phyloP scores from a whole-genome alignment of 1,140 invertebrate species.

The Hypothenemus hampei region DNA sequence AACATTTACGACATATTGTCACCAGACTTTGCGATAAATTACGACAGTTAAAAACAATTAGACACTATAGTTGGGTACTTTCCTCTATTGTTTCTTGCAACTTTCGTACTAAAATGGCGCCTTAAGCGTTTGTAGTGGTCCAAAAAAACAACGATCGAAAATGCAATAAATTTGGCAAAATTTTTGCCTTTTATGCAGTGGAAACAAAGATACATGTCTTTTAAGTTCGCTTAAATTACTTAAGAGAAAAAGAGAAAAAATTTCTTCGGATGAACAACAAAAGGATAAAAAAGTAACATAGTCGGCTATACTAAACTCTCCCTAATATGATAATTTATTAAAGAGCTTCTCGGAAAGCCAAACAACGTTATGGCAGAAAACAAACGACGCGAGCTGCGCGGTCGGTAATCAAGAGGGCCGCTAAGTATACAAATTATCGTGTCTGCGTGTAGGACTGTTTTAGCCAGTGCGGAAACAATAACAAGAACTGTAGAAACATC shows the following conservation, averaged over 20 bases:
- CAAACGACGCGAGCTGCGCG: slow-evolving; percentile 3
- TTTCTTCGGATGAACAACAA: not conserved
- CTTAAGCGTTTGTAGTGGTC: not conserved
- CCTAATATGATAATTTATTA: slow-evolving; percentile 9
- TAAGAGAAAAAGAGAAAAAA: not conserved
- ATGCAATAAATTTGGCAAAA: not conserved
- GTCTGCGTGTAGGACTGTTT: slow-evolving; percentile 4
- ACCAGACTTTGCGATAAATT: not conserved
- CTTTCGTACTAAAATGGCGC: too few relatives aligned
- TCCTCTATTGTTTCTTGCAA: too few relatives aligned
- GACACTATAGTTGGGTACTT: too few relatives aligned
- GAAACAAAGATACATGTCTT: not conserved
- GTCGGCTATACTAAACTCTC: not conserved
- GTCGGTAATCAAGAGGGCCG: slow-evolving; percentile 21
- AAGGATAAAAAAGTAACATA: not conserved
- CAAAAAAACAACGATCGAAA: not conserved
- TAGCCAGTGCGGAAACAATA: slow-evolving; percentile 7
- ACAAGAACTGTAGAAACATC: slow-evolving; percentile 25
- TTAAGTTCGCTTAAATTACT: not conserved
- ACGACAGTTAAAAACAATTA: not conserved
- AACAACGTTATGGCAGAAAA: too few relatives aligned
- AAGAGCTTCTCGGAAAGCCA: slow-evolving; percentile 10
- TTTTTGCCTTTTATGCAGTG: not conserved
- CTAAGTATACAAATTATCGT: slow-evolving; percentile 26
- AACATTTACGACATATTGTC: not conserved